Evolutionary conservation across 1,140 invertebrate species (phyloP), one percentile per base, ranked within the genome.

Genomic region (Samia ricini): DNA sequence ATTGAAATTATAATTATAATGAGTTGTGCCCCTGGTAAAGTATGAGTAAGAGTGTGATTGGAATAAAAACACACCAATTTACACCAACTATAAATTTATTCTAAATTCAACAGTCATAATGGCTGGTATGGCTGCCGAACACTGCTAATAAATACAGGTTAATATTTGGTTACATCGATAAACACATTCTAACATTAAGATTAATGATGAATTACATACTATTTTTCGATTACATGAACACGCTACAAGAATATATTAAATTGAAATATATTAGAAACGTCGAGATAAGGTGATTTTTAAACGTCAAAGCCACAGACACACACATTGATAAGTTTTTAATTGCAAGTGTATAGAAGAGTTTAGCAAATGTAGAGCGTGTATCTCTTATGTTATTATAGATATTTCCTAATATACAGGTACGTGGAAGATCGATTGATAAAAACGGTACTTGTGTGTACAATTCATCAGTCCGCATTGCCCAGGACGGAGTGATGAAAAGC

Each of bases 391-490:
- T n/a, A n/a, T n/a, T n/a, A n/a, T n/a, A n/a, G n/a, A n/a, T n/a
- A 26, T 26, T 8, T 26, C 26, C 8, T 26, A 26, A 4, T 26
- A 26, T 26, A 26, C n/a, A n/a, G n/a, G n/a, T 26, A 3, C 26
- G 8, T 8, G 26, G 8, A 26, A 26, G 8, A 26, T 26, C 26
- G 8, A 3, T 26, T 26, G 8, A 26, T 26, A 8, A 26, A 4
- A 26, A 26, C 26, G 3, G 4, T 26, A 42, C 12, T 42, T 42
- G 33, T 21, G 66, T 51, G 6, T 72, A 82, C 80, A 76, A 84
- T 86, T 88, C 88, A 80, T 88, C 84, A 87, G 70, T 90, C 88
- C 85, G 88, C 80, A 90, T 90, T 90, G 88, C 88, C 88, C 88
- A 82, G 49, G 72, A 81, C 88, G 83, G 78, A 90, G 78, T 82